These are phyloP conservation scores for Desmodus rotundus DNA, from an alignment of 2,113 vertebrate species.

Conservation along the genomic window DNA sequence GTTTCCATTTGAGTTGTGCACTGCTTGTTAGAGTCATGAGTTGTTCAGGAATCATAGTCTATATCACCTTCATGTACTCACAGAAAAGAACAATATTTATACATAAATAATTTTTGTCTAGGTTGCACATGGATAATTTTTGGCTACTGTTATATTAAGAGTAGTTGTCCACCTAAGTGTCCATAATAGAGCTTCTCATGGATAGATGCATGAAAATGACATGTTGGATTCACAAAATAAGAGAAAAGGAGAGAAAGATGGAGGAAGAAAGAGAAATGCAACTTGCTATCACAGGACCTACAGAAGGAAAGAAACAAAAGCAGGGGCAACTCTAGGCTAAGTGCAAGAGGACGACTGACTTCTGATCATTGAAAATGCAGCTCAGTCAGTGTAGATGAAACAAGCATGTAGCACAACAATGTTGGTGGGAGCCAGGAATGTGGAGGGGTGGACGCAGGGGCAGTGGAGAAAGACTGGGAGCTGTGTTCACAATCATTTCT, in stretches of 20 bases:
- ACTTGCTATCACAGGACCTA: background rate
- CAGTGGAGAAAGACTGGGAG: background rate
- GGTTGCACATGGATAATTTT: background rate
- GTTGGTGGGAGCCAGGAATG: background rate
- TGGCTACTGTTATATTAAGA: background rate
- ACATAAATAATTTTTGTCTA: background rate
- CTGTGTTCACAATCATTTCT: slow-evolving; percentile 27
- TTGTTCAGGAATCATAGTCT: background rate
- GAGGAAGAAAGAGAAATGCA: background rate
- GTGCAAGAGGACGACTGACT: background rate
- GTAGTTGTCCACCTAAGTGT: background rate
- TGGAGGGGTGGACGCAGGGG: background rate
- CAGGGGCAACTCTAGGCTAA: background rate
- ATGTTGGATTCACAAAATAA: background rate
- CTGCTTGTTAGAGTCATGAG: background rate
- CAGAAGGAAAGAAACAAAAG: background rate
- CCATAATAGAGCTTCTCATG: background rate
- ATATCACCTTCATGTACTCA: background rate
- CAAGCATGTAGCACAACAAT: background rate
- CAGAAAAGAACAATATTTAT: background rate
- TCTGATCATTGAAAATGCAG: background rate
- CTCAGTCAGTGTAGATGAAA: background rate
- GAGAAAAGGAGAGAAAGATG: background rate
- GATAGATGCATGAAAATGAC: background rate
- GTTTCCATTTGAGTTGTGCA: background rate